These are phyloP conservation scores for Brachypteracias leptosomus DNA, from an alignment of 2,113 vertebrate genomes.

Conservation along the genomic window DNA sequence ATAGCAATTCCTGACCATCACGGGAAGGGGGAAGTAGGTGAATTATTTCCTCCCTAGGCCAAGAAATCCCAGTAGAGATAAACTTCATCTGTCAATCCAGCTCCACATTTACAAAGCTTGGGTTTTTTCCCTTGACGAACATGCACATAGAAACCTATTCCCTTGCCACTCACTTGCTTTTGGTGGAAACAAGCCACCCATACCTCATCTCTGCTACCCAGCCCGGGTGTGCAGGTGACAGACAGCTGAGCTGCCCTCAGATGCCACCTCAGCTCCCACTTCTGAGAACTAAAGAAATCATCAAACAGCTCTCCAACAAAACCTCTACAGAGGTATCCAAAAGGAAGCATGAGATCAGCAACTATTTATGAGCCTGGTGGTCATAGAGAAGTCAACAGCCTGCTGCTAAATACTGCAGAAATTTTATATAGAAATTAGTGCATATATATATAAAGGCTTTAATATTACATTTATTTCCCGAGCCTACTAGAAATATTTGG, in stretches of 20 bases:
- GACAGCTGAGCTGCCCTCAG: neutral
- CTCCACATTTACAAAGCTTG: neutral
- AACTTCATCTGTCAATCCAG: neutral
- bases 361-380: neutral
- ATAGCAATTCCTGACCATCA: neutral
- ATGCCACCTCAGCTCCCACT: neutral
- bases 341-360: neutral
- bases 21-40: accelerated
- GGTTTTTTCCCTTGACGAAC: neutral
- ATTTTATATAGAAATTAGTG: neutral
- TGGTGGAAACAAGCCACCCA: neutral
- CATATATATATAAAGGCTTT: neutral
- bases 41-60: neutral
- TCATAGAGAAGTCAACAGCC: neutral
- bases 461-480: neutral
- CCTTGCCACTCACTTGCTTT: neutral
- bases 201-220: neutral
- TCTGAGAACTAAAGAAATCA: neutral
- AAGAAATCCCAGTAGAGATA: neutral
- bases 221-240: too few relatives aligned
- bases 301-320: neutral
- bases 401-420: neutral
- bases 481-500: neutral
- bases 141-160: accelerated
- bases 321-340: neutral